phyloP scores from a whole-genome alignment of 2,888 invertebrate species.

The Brassicogethes aeneus region DNA sequence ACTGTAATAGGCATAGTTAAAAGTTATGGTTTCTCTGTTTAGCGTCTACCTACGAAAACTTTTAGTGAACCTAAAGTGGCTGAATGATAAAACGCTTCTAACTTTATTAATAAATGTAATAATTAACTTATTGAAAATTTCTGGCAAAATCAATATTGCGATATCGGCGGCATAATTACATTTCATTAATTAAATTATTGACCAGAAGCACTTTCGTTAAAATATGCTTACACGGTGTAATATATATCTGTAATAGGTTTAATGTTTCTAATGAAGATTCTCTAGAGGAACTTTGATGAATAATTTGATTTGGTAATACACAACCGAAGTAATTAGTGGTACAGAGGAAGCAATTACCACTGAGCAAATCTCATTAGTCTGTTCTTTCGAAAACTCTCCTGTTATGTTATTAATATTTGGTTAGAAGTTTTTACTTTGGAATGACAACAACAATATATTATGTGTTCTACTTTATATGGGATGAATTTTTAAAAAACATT shows the following conservation, averaged over 20 bases:
- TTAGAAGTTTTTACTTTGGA: too few relatives aligned
- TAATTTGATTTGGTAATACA: neutral
- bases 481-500: too few relatives aligned
- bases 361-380: neutral
- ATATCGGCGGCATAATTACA: neutral
- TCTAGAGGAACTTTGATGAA: constrained; percentile 1
- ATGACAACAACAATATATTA: too few relatives aligned
- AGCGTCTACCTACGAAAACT: too few relatives aligned
- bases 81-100: too few relatives aligned
- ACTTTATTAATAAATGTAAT: too few relatives aligned
- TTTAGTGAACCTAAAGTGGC: too few relatives aligned
- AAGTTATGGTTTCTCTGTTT: too few relatives aligned
- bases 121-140: too few relatives aligned
- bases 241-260: neutral
- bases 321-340: neutral
- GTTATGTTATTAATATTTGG: too few relatives aligned
- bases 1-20: too few relatives aligned
- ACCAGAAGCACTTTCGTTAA: neutral
- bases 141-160: neutral
- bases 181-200: neutral
- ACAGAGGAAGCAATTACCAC: neutral
- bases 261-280: neutral
- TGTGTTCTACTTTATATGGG: too few relatives aligned
- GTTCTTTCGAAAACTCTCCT: neutral
- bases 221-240: neutral